A percentile compares a stretch with the other conserved stretches of the same genome.
Evolutionary conservation across 2,888 invertebrate species (phyloP).

Genomic region (Scelioninae gen. 2): DNA sequence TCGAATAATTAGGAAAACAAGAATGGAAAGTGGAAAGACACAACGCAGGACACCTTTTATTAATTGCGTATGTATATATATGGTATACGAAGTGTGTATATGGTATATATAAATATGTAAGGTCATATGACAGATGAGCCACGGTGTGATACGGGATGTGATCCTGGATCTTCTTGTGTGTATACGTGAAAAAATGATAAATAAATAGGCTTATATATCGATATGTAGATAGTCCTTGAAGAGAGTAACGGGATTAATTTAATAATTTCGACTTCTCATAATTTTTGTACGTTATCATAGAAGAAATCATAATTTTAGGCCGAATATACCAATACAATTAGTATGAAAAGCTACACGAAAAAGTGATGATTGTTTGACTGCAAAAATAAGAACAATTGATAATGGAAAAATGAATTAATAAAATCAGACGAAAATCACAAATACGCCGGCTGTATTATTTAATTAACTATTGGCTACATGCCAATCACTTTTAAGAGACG

Average conservation of each 20-base stretch:
- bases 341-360: slow-evolving; percentile 58
- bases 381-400: slow-evolving; percentile 28
- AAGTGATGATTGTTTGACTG: slow-evolving; percentile 39
- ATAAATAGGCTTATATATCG: slow-evolving; percentile 70
- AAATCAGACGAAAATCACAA: slow-evolving; percentile 54
- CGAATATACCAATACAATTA: slow-evolving; percentile 62
- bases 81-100: slow-evolving; percentile 43
- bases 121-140: slow-evolving; percentile 62
- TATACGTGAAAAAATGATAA: slow-evolving; percentile 60
- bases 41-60: slow-evolving; percentile 35
- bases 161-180: slow-evolving; percentile 62
- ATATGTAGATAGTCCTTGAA: slow-evolving; percentile 72
- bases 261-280: slow-evolving; percentile 70
- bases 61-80: slow-evolving; percentile 52
- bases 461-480: slow-evolving; percentile 66
- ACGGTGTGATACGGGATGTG: slow-evolving; percentile 67
- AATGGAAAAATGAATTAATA: slow-evolving; percentile 35
- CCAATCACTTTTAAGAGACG: slow-evolving; percentile 67
- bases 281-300: slow-evolving; percentile 74
- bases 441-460: slow-evolving; percentile 69
- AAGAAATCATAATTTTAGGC: slow-evolving; percentile 69
- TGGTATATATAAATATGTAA: slow-evolving; percentile 61
- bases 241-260: slow-evolving; percentile 71
- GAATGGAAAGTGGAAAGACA: slow-evolving; percentile 29
- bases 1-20: slow-evolving; percentile 37